Evolutionary conservation across 2,113 vertebrate genomes (phyloP).

Genomic region (Oncorhynchus keta): DNA sequence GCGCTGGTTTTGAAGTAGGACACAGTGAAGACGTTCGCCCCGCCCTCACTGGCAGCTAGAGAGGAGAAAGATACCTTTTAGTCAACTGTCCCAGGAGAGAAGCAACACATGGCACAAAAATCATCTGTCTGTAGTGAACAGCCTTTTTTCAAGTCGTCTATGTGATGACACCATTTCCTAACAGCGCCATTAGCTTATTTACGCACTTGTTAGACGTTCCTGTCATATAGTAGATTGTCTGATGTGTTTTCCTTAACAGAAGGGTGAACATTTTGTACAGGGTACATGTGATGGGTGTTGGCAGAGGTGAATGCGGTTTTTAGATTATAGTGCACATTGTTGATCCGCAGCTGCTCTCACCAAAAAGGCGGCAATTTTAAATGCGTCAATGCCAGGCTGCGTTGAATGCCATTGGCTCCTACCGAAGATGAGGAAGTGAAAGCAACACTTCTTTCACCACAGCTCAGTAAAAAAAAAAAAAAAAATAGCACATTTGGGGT

Average conservation of each 20-base stretch:
- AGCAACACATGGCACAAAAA: too few species aligned
- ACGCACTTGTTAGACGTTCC: slow-evolving; percentile 2
- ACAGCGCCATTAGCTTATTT: too few species aligned
- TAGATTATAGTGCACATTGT: slow-evolving; percentile 23
- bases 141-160: too few species aligned
- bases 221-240: slow-evolving; percentile 25
- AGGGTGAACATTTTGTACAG: slow-evolving; percentile 45
- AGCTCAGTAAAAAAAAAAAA: not conserved
- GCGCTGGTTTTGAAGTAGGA: slow-evolving; percentile 98
- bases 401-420: slow-evolving; percentile 41
- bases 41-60: slow-evolving; percentile 97
- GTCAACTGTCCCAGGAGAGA: too few species aligned
- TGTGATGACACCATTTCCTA: too few species aligned
- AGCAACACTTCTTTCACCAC: slow-evolving; percentile 6
- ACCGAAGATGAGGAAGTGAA: slow-evolving; percentile 54
- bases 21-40: slow-evolving; percentile 97
- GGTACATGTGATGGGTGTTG: slow-evolving; percentile 34
- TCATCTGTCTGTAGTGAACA: too few species aligned
- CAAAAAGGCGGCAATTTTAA: slow-evolving; percentile 68
- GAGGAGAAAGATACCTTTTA: slow-evolving; percentile 28
- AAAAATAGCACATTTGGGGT: not conserved
- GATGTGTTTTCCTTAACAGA: not conserved
- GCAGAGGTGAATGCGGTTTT: slow-evolving; percentile 58
- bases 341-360: slow-evolving; percentile 32
- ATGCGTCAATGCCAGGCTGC: not conserved